Percentiles rank a stretch among this genome's conserved stretches.
Evolutionary conservation across 1,140 invertebrate species (phyloP).

Genomic region (Nebria ingens): DNA sequence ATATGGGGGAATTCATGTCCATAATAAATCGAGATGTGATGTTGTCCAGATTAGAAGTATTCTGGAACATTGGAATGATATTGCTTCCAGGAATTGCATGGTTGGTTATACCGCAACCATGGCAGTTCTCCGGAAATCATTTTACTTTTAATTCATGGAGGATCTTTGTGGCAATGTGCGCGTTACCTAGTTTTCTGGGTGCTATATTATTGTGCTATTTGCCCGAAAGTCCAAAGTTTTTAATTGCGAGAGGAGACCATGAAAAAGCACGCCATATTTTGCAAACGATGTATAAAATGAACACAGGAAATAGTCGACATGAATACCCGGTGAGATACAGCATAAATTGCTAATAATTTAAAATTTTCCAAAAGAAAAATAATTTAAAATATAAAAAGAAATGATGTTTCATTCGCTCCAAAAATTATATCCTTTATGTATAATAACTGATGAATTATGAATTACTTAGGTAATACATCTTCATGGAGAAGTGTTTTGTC

Average conservation of each 20-base stretch:
- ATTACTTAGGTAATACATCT: neutral
- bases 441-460: neutral
- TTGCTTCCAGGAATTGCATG: conserved; percentile 33
- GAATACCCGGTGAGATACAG: conserved; percentile 40
- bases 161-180: conserved; percentile 52
- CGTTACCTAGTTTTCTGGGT: conserved; percentile 50
- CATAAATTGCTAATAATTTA: too few species aligned
- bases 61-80: conserved; percentile 48
- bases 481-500: neutral
- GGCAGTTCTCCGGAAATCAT: conserved; percentile 25
- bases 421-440: neutral
- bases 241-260: conserved; percentile 50
- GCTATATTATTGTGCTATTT: conserved; percentile 49
- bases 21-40: conserved; percentile 41
- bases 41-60: conserved; percentile 45
- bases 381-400: too few species aligned
- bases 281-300: conserved; percentile 41
- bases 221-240: conserved; percentile 67
- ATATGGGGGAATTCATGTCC: conserved; percentile 47
- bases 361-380: too few species aligned
- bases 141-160: conserved; percentile 53
- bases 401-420: neutral
- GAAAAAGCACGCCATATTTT: conserved; percentile 41
- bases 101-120: conserved; percentile 34
- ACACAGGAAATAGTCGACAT: conserved; percentile 36